phyloP scores from a whole-genome alignment of 2,113 vertebrate species.

The Drymodes brunneopygia region DNA sequence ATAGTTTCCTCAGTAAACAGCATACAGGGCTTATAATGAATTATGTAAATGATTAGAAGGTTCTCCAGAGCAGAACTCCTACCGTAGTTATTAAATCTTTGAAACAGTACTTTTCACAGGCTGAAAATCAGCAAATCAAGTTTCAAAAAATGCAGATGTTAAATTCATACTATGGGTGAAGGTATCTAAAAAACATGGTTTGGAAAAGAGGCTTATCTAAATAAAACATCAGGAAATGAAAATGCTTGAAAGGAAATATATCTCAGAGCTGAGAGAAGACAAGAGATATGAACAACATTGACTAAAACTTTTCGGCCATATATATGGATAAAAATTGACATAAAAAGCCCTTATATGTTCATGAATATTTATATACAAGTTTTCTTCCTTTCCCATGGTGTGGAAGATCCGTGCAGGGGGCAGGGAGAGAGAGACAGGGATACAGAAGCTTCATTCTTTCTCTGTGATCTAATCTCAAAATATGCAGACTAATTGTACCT shows the following conservation, averaged over 20 bases:
- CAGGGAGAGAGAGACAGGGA: too few relatives aligned
- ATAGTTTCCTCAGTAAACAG: neutral
- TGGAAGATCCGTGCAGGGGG: fast-evolving
- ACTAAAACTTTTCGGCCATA: neutral
- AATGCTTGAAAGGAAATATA: neutral
- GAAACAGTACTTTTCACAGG: neutral
- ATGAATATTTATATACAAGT: too few relatives aligned
- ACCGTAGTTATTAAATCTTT: neutral
- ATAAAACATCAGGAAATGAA: neutral
- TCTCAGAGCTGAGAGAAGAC: neutral
- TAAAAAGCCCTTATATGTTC: neutral
- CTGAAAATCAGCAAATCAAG: neutral
- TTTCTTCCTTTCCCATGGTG: neutral
- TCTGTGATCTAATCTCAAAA: neutral
- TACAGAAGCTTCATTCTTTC: neutral
- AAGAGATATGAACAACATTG: neutral
- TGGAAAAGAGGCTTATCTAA: neutral
- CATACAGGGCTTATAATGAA: neutral
- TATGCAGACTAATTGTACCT: neutral
- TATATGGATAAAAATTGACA: neutral
- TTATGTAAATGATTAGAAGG: neutral
- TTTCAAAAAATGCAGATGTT: neutral
- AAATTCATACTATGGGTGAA: neutral
- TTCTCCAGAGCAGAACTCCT: neutral
- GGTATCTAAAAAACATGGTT: neutral